Base-by-base conservation (phyloP, 1,140 invertebrate species). In the Leptoteleia sp. region DNA sequence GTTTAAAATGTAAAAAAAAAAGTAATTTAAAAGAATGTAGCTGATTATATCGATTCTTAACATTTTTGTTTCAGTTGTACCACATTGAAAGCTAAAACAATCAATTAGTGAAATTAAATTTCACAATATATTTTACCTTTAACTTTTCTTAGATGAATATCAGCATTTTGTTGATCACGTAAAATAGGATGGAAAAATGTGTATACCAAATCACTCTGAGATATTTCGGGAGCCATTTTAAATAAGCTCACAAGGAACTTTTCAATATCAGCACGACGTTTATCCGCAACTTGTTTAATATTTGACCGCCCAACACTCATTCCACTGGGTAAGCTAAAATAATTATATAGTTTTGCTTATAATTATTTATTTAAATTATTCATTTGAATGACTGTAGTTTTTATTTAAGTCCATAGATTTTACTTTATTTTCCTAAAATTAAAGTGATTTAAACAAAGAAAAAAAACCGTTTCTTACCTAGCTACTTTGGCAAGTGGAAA, bases 111-210 rank as follows among this genome's bases (percentile, higher is more conserved):
- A n/a, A n/a, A n/a, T n/a, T n/a, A n/a, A n/a, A n/a, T n/a, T n/a
- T n/a, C n/a, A n/a, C n/a, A n/a, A n/a, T n/a, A n/a, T n/a, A n/a
- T n/a, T n/a, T n/a, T n/a, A 95, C 94, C 92, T 92, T 92, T 93
- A 8, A 92, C 89, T 89, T 94, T 93, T 62, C 84, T 87, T 31
- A 90, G 84, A 86, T 91, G 91, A 79, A 91, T 91, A 81, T 92
- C 94, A 25, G 94, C 92, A 83, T 96, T 96, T 89, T 98, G 94
- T 87, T 96, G 95, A 85, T 96, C 98, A 76, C 97, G 89, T 42
- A 99, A 88, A 68, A 99, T 87, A 6, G 97, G 97, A 91, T 99
- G 98, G 87, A 99, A 99, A 90, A 99, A 99, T 0, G 98, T 99
- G 86, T 99, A 99, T 4, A 99, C 96, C 25, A 99, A 91, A 89